Base-by-base conservation (phyloP, 2,113 vertebrate species). In the Callithrix jacchus region DNA sequence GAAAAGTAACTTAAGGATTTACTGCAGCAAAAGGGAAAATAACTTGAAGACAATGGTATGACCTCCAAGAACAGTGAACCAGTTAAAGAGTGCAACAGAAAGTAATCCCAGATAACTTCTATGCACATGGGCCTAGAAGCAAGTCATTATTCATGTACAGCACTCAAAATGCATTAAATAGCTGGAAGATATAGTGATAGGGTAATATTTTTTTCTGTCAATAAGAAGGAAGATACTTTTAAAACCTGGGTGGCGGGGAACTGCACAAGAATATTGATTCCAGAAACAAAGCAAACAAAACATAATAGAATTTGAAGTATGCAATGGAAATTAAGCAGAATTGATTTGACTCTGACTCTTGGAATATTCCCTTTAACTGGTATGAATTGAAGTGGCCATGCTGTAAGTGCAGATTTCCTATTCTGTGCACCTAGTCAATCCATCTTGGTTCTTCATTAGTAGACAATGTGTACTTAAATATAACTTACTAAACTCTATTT, bases 281-380 rank as follows among this genome's bases (percentile, higher is more conserved):
- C 61, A 77, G 88, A 94, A 92, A 64, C 61, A 94, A 88, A 92
- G 77, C 70, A 88, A 94, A 54, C 49, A 30, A 27, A 23, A 45
- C 16, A 71, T 27, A 11, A 6, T 13, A 32, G 0, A 14, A 61
- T 37, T 77, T 17, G 84, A 20, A 77, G 35, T 64, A 66, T n/a
- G 45, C 45, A 18, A 47, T 47, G 23, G 64, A 17, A 7, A n/a
- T 83, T n/a, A 40, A 66, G 58, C 76, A 40, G 71, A 70, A 56
- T 10, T 3, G 4, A 77, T 61, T 71, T 89, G 70, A 42, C 77
- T n/a, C 68, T 77, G 49, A 61, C 40, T 70, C 23, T 88, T 47
- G 14, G 68, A 47, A n/a, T 7, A 35, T 54, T 40, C 49, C 47
- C 66, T 56, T 4, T 18, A 58, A 77, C 13, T 21, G 37, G 32